A percentile compares a stretch with the other conserved stretches of the same genome.
These are phyloP conservation scores for Eulemur macaco DNA, from an alignment of 2,113 vertebrate species.

Conservation along the genomic window DNA sequence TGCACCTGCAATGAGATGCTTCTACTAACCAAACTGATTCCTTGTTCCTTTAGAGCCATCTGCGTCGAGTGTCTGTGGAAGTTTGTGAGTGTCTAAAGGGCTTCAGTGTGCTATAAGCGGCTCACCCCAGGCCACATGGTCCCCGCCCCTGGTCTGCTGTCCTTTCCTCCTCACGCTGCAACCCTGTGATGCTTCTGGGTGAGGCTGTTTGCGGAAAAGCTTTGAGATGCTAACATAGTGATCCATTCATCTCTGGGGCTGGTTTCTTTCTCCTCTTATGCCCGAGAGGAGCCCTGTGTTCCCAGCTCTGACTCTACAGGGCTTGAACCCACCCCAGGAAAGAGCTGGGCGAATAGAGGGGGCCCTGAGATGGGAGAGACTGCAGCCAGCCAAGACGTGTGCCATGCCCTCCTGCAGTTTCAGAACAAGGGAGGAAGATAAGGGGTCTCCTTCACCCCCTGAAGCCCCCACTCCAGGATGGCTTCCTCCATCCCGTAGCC, in stretches of 20 bases:
- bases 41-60: neutral
- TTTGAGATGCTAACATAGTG: neutral
- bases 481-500: neutral
- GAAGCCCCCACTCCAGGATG: too few species aligned
- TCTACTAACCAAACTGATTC: neutral
- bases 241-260: neutral
- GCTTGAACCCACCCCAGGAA: neutral
- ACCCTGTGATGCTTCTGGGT: neutral
- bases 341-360: neutral
- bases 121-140: fast-evolving
- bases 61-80: neutral
- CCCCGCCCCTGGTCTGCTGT: neutral
- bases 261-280: neutral
- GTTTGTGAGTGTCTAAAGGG: neutral
- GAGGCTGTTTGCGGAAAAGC: neutral
- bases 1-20: neutral
- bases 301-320: neutral
- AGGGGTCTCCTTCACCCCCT: neutral
- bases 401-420: neutral
- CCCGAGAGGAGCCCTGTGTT: neutral
- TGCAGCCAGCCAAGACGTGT: neutral
- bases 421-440: neutral
- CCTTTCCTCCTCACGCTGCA: neutral
- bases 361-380: neutral
- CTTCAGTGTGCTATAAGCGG: neutral